A percentile compares a stretch with the other conserved stretches of the same genome.
phyloP scores from a whole-genome alignment of 2,113 vertebrate genomes.

The Alethe diademata region DNA sequence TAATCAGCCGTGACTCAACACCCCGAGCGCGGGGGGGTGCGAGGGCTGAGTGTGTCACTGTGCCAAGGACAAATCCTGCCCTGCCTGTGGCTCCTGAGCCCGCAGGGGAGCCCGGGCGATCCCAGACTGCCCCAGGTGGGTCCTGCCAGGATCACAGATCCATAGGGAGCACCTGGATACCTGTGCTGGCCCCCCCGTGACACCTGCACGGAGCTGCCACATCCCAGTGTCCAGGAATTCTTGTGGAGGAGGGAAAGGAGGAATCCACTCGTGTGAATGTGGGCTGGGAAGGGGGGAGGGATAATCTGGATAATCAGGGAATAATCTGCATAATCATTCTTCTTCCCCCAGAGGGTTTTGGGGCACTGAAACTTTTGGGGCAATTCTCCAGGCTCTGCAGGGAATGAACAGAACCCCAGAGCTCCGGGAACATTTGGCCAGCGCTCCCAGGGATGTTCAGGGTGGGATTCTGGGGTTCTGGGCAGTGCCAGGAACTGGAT shows the following conservation, averaged over 20 bases:
- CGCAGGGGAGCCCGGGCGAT: neutral
- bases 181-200: neutral
- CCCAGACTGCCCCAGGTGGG: neutral
- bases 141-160: neutral
- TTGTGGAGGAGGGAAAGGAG: neutral
- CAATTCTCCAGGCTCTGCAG: neutral
- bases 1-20: neutral
- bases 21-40: no score
- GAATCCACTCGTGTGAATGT: neutral
- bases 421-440: neutral
- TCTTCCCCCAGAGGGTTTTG: neutral
- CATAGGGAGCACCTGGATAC: rapidly evolving
- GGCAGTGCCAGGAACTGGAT: neutral
- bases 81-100: neutral
- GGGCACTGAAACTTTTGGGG: neutral
- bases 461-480: neutral
- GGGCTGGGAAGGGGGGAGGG: neutral
- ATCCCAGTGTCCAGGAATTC: neutral
- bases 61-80: neutral
- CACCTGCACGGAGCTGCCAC: neutral
- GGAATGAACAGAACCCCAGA: neutral
- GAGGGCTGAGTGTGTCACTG: rapidly evolving
- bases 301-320: neutral
- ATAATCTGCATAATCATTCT: no score
- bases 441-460: rapidly evolving